A percentile compares a stretch with the other conserved stretches of the same genome.
phyloP scores from a whole-genome alignment of 2,888 invertebrate species.

The Melinaea menophilus region DNA sequence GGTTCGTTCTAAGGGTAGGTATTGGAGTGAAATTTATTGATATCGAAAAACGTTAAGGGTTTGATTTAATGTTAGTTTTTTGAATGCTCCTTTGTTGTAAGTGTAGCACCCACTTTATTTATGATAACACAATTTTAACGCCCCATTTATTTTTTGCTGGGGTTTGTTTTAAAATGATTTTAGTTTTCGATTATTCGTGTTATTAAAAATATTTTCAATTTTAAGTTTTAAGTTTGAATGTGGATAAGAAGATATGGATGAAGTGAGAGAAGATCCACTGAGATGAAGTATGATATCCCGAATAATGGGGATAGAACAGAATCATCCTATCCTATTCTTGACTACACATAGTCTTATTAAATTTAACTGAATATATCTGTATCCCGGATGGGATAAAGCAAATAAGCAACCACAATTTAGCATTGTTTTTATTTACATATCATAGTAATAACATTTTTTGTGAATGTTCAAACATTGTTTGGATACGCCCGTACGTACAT shows the following conservation, averaged over 20 bases:
- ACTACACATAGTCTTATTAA: too few species aligned
- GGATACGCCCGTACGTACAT: slow-evolving; percentile 9
- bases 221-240: too few species aligned
- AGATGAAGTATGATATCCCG: too few species aligned
- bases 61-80: slow-evolving; percentile 24
- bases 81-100: slow-evolving; percentile 47
- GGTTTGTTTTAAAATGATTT: slow-evolving; percentile 32
- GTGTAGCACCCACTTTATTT: slow-evolving; percentile 52
- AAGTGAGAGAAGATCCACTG: too few species aligned
- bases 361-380: too few species aligned
- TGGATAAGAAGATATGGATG: too few species aligned
- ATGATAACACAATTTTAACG: slow-evolving; percentile 65
- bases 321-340: too few species aligned
- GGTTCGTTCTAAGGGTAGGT: not conserved
- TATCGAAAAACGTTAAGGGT: slow-evolving; percentile 18
- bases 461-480: not conserved
- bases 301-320: too few species aligned
- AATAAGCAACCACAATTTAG: too few species aligned
- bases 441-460: too few species aligned
- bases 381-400: too few species aligned
- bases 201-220: too few species aligned
- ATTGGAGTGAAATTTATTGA: slow-evolving; percentile 24
- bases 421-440: not conserved
- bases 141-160: slow-evolving; percentile 53
- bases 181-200: not conserved